Percentiles rank a stretch among this genome's conserved stretches.
phyloP scores from a whole-genome alignment of 2,888 invertebrate species.

The Noctua fimbriata region DNA sequence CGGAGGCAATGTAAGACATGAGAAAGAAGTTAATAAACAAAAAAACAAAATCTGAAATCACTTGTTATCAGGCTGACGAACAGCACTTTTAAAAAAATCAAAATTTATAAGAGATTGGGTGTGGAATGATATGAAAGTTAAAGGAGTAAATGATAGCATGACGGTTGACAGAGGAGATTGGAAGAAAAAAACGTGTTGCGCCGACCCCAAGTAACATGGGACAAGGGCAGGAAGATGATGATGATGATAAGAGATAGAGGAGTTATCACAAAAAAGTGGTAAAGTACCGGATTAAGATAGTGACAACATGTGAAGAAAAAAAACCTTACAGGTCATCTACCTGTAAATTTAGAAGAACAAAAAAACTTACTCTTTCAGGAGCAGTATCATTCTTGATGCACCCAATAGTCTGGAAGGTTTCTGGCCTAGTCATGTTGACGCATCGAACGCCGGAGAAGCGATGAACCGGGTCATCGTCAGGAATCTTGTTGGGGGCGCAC shows the following conservation, averaged over 20 bases:
- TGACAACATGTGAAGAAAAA: too few species aligned
- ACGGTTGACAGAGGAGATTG: too few species aligned
- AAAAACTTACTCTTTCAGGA: conserved; percentile 74
- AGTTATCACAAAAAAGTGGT: background rate
- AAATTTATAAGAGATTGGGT: background rate
- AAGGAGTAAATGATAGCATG: too few species aligned
- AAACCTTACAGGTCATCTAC: too few species aligned
- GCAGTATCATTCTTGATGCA: conserved; percentile 71
- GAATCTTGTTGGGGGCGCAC: conserved; percentile 73
- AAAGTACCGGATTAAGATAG: too few species aligned
- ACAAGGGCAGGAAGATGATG: too few species aligned
- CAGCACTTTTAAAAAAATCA: background rate
- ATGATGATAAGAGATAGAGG: too few species aligned
- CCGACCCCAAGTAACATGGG: too few species aligned
- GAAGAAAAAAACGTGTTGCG: too few species aligned
- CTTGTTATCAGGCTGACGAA: background rate
- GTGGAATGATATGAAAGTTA: too few species aligned
- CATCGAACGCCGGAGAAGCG: conserved; percentile 76
- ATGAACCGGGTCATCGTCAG: conserved; percentile 77
- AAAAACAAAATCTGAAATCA: background rate
- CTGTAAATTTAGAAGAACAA: background rate
- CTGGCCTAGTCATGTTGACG: conserved; percentile 76
- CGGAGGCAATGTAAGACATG: too few species aligned
- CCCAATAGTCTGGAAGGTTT: conserved; percentile 74
- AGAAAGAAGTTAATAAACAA: background rate